phyloP scores from a whole-genome alignment of 2,888 invertebrate genomes.

The Thereva nobilitata region DNA sequence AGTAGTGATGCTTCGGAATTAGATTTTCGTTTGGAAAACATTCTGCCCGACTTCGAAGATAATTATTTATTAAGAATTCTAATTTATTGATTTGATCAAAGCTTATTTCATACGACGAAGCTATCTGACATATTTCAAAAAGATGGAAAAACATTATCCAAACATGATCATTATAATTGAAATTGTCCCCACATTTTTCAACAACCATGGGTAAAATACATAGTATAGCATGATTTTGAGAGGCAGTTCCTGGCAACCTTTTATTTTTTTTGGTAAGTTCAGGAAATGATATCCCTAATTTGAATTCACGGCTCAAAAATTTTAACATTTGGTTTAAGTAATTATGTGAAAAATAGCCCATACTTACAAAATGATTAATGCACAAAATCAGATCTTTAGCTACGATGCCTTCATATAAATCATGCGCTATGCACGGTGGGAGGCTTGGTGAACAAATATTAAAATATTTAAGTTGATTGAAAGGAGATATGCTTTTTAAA shows the following conservation, averaged over 20 bases:
- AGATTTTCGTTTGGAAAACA: background rate
- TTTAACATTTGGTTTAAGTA: too few species aligned
- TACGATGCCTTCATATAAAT: too few species aligned
- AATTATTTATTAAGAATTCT: background rate
- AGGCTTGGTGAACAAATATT: too few species aligned
- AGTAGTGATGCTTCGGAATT: background rate
- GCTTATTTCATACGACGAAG: background rate
- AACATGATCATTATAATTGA: background rate
- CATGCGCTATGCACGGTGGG: too few species aligned
- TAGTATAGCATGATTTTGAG: background rate
- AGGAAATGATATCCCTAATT: too few species aligned
- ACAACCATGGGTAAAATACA: background rate
- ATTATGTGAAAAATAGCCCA: too few species aligned
- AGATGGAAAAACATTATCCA: background rate
- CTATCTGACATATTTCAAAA: background rate
- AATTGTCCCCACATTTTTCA: background rate
- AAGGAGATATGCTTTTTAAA: too few species aligned
- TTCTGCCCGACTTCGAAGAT: background rate
- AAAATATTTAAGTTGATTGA: too few species aligned
- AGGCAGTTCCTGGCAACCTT: background rate
- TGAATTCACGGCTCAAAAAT: too few species aligned
- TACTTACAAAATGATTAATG: too few species aligned
- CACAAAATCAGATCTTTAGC: too few species aligned
- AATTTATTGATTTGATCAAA: background rate
- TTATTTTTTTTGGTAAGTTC: background rate